Conservation (phyloP, 1,140 invertebrate species). For the Uloborus diversus region DNA sequence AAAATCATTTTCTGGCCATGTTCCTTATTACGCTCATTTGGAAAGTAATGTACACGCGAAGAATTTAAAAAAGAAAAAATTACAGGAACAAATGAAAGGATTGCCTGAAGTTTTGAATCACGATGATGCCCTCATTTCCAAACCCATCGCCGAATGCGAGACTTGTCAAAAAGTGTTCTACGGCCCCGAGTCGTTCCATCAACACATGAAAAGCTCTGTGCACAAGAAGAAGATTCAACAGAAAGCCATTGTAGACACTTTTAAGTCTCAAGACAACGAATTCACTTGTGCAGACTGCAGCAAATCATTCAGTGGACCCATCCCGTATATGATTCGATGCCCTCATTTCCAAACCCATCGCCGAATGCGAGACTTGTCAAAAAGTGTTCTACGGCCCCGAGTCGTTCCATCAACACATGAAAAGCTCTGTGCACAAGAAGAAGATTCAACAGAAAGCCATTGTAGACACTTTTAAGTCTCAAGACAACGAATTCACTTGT, state of each 20-base stretch:
- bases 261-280: neutral
- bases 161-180: too few species aligned
- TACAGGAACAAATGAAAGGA: conserved; percentile 2
- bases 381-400: too few species aligned
- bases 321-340: neutral
- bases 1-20: neutral
- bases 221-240: neutral
- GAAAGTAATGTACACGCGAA: neutral
- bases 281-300: too few species aligned
- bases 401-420: too few species aligned
- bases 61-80: neutral
- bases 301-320: too few species aligned
- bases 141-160: conserved; percentile 1
- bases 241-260: neutral
- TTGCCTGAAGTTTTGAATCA: neutral
- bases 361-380: neutral
- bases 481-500: neutral
- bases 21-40: neutral
- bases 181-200: too few species aligned
- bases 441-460: neutral
- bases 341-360: neutral
- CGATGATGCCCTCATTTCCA: neutral
- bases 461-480: neutral
- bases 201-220: too few species aligned
- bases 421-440: neutral